Percentiles rank a stretch among this genome's conserved stretches.
These are phyloP conservation scores for Anguilla marmorata DNA, from an alignment of 2,797 vertebrate genomes.

Conservation along the genomic window DNA sequence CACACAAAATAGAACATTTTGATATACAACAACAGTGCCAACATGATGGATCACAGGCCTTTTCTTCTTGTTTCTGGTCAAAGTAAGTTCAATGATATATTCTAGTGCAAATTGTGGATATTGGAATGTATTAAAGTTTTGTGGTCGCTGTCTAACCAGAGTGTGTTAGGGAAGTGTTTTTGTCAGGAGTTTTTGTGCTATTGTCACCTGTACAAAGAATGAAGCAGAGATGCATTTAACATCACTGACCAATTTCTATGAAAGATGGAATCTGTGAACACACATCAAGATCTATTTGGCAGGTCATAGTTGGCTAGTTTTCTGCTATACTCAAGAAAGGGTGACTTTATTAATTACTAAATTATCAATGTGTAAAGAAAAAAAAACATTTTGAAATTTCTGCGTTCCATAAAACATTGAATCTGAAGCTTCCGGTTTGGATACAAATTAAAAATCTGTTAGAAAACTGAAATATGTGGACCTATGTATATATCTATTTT, in stretches of 20 bases:
- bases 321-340: constrained; percentile 24
- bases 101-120: constrained; percentile 61
- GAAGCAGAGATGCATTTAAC: constrained; percentile 1
- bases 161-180: not conserved
- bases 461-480: not conserved
- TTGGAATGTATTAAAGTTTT: constrained; percentile 60
- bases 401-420: not conserved
- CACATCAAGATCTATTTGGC: constrained; percentile 34
- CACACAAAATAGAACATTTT: constrained; percentile 20
- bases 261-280: constrained; percentile 27
- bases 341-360: not conserved
- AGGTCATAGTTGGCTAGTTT: constrained; percentile 38
- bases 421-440: not conserved
- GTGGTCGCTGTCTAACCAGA: constrained; percentile 34
- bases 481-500: not conserved
- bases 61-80: constrained; percentile 29
- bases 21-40: constrained; percentile 9
- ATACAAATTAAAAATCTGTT: not conserved
- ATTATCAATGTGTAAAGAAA: constrained; percentile 1
- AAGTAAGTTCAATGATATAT: constrained; percentile 42
- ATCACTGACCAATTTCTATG: not conserved
- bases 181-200: constrained; percentile 12
- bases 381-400: not conserved
- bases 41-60: constrained; percentile 12
- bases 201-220: constrained; percentile 24